Base-by-base conservation (phyloP, 2,113 vertebrate species). In the Sporophila hypoxantha region DNA sequence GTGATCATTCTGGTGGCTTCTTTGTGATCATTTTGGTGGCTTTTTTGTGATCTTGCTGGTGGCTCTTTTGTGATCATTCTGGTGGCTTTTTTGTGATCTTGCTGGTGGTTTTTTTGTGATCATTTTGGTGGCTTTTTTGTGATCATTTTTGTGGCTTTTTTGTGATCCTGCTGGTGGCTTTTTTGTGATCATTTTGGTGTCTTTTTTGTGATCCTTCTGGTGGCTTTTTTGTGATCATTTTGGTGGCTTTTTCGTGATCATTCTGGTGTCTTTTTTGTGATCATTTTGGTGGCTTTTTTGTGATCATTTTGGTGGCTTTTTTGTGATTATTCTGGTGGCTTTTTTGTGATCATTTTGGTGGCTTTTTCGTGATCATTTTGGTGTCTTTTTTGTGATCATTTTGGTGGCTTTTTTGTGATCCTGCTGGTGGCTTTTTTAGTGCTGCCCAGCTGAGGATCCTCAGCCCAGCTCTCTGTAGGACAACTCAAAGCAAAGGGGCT, bases 201-300 rank as follows among this genome's bases (percentile, higher is more conserved):
- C 42, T 57, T 26, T 49, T 16, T 14, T 5, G 3, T 42, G 61
- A 25, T 21, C 12, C 22, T 47, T 3, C 12, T 47, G 46, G 21
- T 47, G 46, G 15, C 4, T 23, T 14, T 23, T 17, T 16, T 4
- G 3, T 42, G 65, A 8, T 14, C 37, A 30, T 73, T 7, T 46
- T 8, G 4, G 16, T 0, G 0, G 8, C 7, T 47, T 14, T 25
- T 17, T 16, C 3, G 3, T 42, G 61, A 14, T 14, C 37, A 25
- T 73, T 6, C 50, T 8, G 4, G 18, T 1, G 0, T 8, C 34
- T 57, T 22, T 16, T 34, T 30, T 73, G 10, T 44, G 42, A 18
- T 42, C 41, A 17, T 42, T 8, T 55, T 8, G 4, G 14, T 1
- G 0, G 9, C 37, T 57, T 25, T 49, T 17, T 14, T 4, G 4